phyloP scores from a whole-genome alignment of 2,797 vertebrate species.

The Intellagama lesueurii region DNA sequence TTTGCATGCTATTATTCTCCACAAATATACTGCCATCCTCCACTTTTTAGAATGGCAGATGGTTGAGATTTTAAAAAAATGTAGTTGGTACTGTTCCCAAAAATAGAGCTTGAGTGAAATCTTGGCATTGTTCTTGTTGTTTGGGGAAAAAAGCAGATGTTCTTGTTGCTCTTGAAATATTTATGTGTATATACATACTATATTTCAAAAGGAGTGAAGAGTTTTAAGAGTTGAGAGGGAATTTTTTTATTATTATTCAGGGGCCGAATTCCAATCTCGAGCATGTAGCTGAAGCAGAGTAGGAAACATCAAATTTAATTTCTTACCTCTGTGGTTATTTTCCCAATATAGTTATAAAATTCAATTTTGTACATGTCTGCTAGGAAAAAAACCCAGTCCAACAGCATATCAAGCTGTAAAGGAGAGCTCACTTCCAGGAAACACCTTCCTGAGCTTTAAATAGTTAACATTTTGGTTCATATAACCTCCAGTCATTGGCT shows the following conservation, averaged over 20 bases:
- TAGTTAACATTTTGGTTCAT: too few species aligned
- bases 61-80: constrained; percentile 48
- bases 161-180: constrained; percentile 73
- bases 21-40: constrained; percentile 77
- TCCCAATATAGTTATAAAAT: too few species aligned
- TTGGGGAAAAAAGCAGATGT: constrained; percentile 69
- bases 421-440: neutral
- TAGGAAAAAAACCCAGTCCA: neutral
- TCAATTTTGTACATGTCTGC: neutral
- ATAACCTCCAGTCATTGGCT: too few species aligned
- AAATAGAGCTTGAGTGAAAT: constrained; percentile 78
- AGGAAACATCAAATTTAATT: neutral
- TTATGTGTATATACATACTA: constrained; percentile 4
- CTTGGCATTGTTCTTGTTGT: constrained; percentile 68
- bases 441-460: neutral
- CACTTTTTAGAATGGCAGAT: constrained; percentile 74
- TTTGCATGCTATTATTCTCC: constrained; percentile 79
- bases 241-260: neutral
- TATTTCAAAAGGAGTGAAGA: neutral
- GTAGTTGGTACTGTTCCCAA: constrained; percentile 70
- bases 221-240: neutral
- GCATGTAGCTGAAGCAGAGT: neutral
- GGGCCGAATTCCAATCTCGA: neutral
- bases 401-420: neutral
- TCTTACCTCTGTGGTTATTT: neutral